Base-by-base conservation (phyloP, 2,888 invertebrate species). In the Boloria selene region DNA sequence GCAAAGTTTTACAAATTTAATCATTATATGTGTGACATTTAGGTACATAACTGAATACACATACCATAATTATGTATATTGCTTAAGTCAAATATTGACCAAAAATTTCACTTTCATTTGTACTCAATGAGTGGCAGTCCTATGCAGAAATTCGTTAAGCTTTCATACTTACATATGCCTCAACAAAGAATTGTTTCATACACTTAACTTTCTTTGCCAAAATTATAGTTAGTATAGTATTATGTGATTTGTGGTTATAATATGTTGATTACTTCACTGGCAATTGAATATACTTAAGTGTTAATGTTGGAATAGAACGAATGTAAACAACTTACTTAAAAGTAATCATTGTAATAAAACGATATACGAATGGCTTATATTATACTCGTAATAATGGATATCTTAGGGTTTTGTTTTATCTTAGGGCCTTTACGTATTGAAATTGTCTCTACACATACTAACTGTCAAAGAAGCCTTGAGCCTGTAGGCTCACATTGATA, bases 51-150 rank as follows among this genome's bases (percentile, higher is more conserved):
- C n/a, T 22, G 22, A 26, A 31, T 38, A 10, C 2, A 58, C 47
- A 17, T 44, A 3, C 13, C 16, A 60, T 45, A 16, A 22, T 16
- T 13, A 7, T 2, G 77, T 76, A 75, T 80, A 76, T 75, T 71
- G 74, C 75, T 74, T 77, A 78, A 82, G 74, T 79, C 78, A 87
- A 80, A 88, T 86, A 88, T 87, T 87, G 79, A 79, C 83, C 67
- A 78, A 80, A 63, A 88, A 84, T 88, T 88, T 90, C 89, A 87
- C 90, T 87, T 86, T 84, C 80, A 64, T 74, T 75, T 71, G 64
- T 60, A 52, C 63, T 70, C 67, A 68, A 64, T 65, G 71, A 65
- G 70, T 68, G 62, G 77, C 70, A 59, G 50, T 26, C 42, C 47
- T 66, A 73, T 72, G 71, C 66, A 64, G 65, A 65, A 69, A 79